Base-by-base conservation (phyloP, 2,888 invertebrate species). In the Boloria selene region DNA sequence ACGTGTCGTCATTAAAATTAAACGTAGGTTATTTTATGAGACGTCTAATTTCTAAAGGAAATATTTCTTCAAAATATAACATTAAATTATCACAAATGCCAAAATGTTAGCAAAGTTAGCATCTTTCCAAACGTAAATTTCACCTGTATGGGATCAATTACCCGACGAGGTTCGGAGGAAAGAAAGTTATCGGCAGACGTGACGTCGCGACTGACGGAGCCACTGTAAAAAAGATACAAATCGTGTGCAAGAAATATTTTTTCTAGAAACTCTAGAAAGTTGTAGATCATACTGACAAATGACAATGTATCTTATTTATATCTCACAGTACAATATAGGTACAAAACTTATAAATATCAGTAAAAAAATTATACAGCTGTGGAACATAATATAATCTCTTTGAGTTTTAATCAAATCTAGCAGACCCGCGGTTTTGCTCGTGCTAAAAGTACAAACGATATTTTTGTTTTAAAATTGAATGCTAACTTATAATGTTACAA, bases 61-160 rank as follows among this genome's bases (percentile, higher is more conserved):
- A 31, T 38, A 38, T 49, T 16, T 16, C 16, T 49, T 0, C 0
- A 14, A 14, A 49, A 49, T 16, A 16, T 14, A 49, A 16, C 3
- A 14, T 6, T 49, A 16, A 7, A 49, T 49, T 49, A 16, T 4
- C 47, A n/a, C 47, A 6, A 49, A 3, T 16, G 47, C 14, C n/a
- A 13, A 17, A 13, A 17, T 1, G 31, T 38, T 59, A 17, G 17
- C 31, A 26, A 59, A 49, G 49, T 59, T 49, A 59, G 38, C 49
- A 13, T 38, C 49, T 49, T 31, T 59, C 13, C 16, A 59, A 38
- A 38, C 17, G 31, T 56, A 56, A 22, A 56, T 45, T 45, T n/a
- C 56, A 45, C 56, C 26, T 26, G 44, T 13, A 45, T 45, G 45
- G 56, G 56, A 56, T 56, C 56, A 56, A 38, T 38, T 38, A 38